Percentiles rank a stretch among this genome's conserved stretches.
Evolutionary conservation across 2,888 invertebrate genomes (phyloP).

Genomic region (Steromphala cineraria): DNA sequence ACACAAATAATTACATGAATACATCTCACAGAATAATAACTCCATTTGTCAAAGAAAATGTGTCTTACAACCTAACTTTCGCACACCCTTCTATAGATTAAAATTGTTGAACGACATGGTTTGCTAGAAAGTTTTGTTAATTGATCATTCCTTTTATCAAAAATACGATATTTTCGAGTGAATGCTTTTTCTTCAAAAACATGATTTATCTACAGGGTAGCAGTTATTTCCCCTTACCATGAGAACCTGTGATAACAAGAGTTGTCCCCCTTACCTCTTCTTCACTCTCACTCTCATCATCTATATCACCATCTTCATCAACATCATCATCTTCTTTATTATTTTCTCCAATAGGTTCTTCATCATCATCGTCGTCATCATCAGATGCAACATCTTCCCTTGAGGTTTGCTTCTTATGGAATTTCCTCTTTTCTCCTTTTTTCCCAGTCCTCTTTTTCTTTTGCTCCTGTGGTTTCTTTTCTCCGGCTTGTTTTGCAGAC

Average conservation of each 20-base stretch:
- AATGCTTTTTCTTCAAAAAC: too few species aligned
- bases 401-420: slow-evolving; percentile 40
- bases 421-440: slow-evolving; percentile 46
- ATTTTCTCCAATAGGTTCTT: slow-evolving; percentile 36
- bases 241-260: neutral
- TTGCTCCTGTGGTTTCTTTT: slow-evolving; percentile 26
- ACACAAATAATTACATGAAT: too few species aligned
- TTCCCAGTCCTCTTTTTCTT: slow-evolving; percentile 39
- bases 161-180: too few species aligned
- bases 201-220: too few species aligned
- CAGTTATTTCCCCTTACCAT: too few species aligned
- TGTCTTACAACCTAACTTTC: too few species aligned
- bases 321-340: slow-evolving; percentile 53
- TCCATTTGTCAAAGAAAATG: too few species aligned
- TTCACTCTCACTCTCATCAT: slow-evolving; percentile 38
- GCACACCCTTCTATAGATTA: too few species aligned
- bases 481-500: neutral
- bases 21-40: too few species aligned
- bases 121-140: too few species aligned
- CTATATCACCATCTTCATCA: slow-evolving; percentile 46
- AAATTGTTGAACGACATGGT: too few species aligned
- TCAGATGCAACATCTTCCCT: slow-evolving; percentile 61
- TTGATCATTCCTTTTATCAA: too few species aligned
- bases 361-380: slow-evolving; percentile 48
- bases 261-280: slow-evolving; percentile 30